Evolutionary conservation across 2,797 vertebrate genomes (phyloP).

Genomic region (Rhabdophis nuchalis): DNA sequence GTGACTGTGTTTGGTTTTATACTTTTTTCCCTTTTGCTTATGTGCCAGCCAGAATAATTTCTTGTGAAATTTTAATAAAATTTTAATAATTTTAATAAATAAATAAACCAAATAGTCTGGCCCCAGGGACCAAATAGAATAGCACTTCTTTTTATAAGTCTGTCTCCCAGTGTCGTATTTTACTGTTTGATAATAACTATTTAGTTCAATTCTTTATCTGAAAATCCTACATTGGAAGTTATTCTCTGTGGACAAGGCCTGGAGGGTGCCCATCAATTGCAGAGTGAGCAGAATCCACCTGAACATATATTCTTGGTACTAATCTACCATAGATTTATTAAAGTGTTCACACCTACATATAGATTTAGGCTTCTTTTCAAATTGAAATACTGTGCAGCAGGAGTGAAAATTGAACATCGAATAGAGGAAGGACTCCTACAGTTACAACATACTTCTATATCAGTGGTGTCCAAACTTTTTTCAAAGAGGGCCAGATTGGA

Average conservation of each 20-base stretch:
- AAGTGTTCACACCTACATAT: neutral
- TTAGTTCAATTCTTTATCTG: neutral
- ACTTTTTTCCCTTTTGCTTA: neutral
- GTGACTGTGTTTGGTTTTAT: neutral
- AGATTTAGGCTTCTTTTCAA: neutral
- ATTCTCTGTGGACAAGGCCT: neutral
- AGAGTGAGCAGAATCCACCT: neutral
- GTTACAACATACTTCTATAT: neutral
- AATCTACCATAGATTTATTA: neutral
- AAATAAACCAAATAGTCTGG: neutral
- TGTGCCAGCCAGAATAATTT: neutral
- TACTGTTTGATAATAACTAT: neutral
- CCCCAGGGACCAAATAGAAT: neutral
- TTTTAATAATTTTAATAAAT: neutral
- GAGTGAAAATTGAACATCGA: neutral
- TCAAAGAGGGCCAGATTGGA: too few relatives aligned
- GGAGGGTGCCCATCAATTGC: neutral
- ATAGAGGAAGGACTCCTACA: neutral
- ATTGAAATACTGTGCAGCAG: neutral
- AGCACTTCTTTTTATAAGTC: too few relatives aligned
- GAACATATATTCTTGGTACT: neutral
- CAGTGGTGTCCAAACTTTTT: too few relatives aligned
- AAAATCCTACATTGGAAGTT: neutral
- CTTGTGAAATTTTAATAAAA: neutral
- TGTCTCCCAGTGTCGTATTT: neutral